Evolutionary conservation across 2,113 vertebrate species (phyloP).

Genomic region (Numida meleagris): DNA sequence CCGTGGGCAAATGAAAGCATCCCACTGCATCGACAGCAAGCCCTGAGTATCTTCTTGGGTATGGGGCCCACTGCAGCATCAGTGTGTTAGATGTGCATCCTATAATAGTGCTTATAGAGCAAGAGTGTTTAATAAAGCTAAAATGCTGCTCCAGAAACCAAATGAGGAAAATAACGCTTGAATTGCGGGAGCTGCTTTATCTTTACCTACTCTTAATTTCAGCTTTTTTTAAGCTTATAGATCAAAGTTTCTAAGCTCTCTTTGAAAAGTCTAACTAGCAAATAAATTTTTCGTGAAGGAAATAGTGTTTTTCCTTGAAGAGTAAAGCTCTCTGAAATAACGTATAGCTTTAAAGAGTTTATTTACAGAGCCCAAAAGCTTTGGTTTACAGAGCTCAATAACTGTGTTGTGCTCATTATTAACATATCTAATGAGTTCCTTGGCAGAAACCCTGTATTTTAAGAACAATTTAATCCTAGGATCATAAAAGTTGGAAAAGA

Average conservation of each 20-base stretch:
- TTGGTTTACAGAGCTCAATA: neutral
- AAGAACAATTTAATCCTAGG: neutral
- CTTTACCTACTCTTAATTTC: neutral
- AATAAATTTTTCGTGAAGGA: neutral
- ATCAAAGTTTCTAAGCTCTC: conserved; percentile 2
- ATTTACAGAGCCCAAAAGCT: neutral
- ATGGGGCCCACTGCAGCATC: accelerated
- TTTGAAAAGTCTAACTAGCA: neutral
- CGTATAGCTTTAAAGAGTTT: neutral
- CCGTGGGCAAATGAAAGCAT: no score
- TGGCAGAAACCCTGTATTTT: neutral
- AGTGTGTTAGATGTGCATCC: accelerated
- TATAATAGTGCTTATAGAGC: accelerated
- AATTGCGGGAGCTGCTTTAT: neutral
- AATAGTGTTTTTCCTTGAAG: neutral
- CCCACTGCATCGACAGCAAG: no score
- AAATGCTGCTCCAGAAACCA: neutral
- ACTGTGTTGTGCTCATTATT: neutral
- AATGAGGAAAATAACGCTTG: neutral
- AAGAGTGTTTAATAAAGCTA: neutral
- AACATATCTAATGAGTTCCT: neutral
- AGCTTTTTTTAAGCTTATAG: neutral
- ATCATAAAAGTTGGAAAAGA: no score
- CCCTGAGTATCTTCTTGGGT: accelerated
- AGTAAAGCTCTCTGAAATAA: neutral